Base-by-base conservation (phyloP, 1,140 invertebrate genomes). In the Aphelinus certus region DNA sequence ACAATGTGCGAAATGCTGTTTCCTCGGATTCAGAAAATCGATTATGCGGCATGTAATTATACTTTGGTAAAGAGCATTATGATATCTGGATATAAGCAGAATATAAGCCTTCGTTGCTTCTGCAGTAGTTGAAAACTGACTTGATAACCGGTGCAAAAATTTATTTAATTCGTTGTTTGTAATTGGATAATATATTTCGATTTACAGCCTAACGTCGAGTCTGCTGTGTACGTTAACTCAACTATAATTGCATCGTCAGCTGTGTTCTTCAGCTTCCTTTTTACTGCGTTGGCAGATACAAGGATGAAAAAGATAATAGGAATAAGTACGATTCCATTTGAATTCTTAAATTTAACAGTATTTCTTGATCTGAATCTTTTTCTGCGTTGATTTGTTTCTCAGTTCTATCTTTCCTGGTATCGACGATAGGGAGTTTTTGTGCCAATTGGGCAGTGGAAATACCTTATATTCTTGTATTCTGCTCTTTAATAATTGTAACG, bases 1-100 rank as follows among this genome's bases (percentile, higher is more conserved):
- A 86, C 85, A 5, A 83, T 88, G 67, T 84, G 84, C 75, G 85
- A 88, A 61, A 85, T 85, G 81, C 61, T 88, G 61, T 79, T 84
- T 60, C 78, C 69, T 7, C 74, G 73, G 42, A 46, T 80, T 47
- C 65, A 77, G 2, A 67, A 49, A 67, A 71, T 55, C 43, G 51
- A 63, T 53, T 55, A 66, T n/a, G 3, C 47, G 7, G 58, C 42
- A 2, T 70, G 67, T 9, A 58, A 63, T 58, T 75, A 70, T 53
- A 65, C 55, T 7, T 64, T 65, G 67, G 67, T 75, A 75, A 70
- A 42, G 26, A 26, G 26, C 26, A 26, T 26, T 26, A 26, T 26
- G 26, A 26, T 26, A 26, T 26, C 0, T 26, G 26, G 26, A 26
- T 26, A 26, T 26, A 26, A 26, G 26, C 26, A 26, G 26, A 26